Conservation (phyloP, 2,888 invertebrate species). For the Loripinus fragilis region DNA sequence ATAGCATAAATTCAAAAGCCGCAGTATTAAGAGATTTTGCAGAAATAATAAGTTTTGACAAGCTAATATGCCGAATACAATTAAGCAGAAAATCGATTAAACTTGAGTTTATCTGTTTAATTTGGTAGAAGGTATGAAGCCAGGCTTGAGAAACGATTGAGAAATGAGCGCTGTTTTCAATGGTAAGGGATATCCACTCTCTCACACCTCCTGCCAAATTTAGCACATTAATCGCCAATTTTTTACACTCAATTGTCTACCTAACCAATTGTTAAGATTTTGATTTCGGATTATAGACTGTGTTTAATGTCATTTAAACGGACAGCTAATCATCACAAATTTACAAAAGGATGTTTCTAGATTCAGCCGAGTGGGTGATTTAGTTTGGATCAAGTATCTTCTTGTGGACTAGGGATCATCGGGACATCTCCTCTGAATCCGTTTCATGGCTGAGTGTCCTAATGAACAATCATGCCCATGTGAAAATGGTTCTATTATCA, state of each 20-base stretch:
- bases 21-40: not conserved
- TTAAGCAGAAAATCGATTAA: conserved; percentile 53
- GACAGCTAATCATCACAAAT: conserved; percentile 10
- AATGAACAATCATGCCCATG: too few relatives aligned
- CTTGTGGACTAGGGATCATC: too few relatives aligned
- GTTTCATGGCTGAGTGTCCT: too few relatives aligned
- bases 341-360: too few relatives aligned
- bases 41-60: conserved; percentile 28
- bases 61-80: not conserved
- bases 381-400: too few relatives aligned
- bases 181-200: conserved; percentile 4
- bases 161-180: conserved; percentile 8
- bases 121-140: conserved; percentile 41
- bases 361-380: too few relatives aligned
- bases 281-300: conserved; percentile 8
- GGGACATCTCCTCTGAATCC: too few relatives aligned
- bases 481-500: too few relatives aligned
- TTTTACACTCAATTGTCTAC: conserved; percentile 48
- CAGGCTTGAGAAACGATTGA: conserved; percentile 30
- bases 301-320: conserved; percentile 11
- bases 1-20: not conserved
- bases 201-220: conserved; percentile 31
- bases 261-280: conserved; percentile 42
- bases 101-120: conserved; percentile 51
- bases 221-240: conserved; percentile 13